Percentiles rank a stretch among this genome's conserved stretches.
Evolutionary conservation across 37 sponge, comb jelly and placozoan species (phyloP).

Genomic region (Beroe forskalii): DNA sequence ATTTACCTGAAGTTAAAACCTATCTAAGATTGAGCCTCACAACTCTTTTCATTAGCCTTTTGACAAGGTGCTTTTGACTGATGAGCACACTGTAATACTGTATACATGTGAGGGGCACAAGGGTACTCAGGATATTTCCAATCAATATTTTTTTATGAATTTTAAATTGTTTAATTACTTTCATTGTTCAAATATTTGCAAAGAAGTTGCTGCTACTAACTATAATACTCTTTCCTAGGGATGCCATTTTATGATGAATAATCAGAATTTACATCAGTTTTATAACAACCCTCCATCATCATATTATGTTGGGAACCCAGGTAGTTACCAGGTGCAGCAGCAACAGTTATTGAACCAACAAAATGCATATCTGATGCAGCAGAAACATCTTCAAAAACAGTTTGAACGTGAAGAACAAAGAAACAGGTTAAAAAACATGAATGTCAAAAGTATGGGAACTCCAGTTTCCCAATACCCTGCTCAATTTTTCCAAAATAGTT

Average conservation of each 20-base stretch:
- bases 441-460: slow-evolving; percentile 45
- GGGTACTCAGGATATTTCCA: too few species aligned
- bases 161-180: too few species aligned
- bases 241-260: neutral
- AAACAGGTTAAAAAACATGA: slow-evolving; percentile 38
- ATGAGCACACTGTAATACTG: too few species aligned
- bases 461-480: neutral
- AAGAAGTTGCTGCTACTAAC: too few species aligned
- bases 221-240: neutral
- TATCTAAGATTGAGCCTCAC: too few species aligned
- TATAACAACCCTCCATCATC: slow-evolving; percentile 21
- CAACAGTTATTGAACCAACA: slow-evolving; percentile 33
- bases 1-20: too few species aligned
- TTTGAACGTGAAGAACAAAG: slow-evolving; percentile 30
- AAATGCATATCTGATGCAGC: slow-evolving; percentile 2
- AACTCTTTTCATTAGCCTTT: too few species aligned
- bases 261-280: neutral
- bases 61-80: too few species aligned
- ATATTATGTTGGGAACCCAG: neutral
- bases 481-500: neutral
- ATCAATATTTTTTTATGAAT: too few species aligned
- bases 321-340: neutral
- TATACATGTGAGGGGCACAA: too few species aligned
- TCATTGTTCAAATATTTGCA: too few species aligned
- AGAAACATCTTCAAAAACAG: slow-evolving; percentile 62